Evolutionary conservation across 2,113 vertebrate species (phyloP).

Genomic region (Platysternon megacephalum): DNA sequence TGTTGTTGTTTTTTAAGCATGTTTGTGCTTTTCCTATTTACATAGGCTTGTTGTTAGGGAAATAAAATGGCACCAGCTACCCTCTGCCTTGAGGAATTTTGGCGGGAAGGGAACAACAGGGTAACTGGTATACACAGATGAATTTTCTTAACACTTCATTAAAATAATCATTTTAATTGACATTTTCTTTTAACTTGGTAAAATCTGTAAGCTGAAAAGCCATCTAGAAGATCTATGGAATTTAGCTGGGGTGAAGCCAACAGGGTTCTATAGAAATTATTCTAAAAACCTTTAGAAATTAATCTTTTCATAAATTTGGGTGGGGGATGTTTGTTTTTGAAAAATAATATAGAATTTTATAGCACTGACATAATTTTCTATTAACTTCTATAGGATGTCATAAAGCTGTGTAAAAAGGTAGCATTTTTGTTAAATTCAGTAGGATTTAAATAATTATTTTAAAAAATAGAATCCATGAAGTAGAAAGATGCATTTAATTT

Average conservation of each 20-base stretch:
- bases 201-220: background rate
- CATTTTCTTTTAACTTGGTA: background rate
- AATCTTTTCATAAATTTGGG: slow-evolving; percentile 4
- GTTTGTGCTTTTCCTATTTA: background rate
- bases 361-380: background rate
- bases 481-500: slow-evolving; percentile 7
- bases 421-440: background rate
- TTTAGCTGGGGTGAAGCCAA: slow-evolving; percentile 22
- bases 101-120: no score
- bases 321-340: background rate
- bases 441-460: slow-evolving; percentile 34
- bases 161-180: slow-evolving; percentile 54
- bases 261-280: slow-evolving; percentile 13
- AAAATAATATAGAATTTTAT: background rate
- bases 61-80: background rate
- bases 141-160: slow-evolving; percentile 38
- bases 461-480: background rate
- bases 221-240: slow-evolving; percentile 21
- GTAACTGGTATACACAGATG: background rate
- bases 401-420: background rate
- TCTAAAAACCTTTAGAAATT: background rate
- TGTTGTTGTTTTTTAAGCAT: background rate
- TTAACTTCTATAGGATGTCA: background rate
- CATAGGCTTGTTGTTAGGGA: background rate
- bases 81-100: no score